Evolutionary conservation across 2,113 vertebrate genomes (phyloP).

Genomic region (Amblyornis subalaris): DNA sequence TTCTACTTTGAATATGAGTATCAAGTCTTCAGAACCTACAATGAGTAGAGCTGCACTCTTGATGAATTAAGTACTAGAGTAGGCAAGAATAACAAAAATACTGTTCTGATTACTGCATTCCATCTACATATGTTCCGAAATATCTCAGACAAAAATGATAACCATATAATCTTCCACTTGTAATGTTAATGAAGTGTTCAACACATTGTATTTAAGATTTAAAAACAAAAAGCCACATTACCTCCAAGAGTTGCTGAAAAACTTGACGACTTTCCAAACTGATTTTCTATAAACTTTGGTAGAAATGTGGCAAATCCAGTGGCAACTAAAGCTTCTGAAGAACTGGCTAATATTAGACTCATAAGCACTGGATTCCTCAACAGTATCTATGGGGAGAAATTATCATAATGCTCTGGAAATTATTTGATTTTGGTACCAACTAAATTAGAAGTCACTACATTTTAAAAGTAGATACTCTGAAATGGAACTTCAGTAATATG

Average conservation of each 20-base stretch:
- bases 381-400: conserved; percentile 59
- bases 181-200: not conserved
- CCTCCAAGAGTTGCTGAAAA: conserved; percentile 77
- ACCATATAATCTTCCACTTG: not conserved
- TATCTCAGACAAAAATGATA: not conserved
- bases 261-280: conserved; percentile 75
- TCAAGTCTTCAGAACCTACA: not conserved
- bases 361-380: conserved; percentile 79
- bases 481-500: not conserved
- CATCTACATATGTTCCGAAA: not conserved
- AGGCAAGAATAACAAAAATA: not conserved
- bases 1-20: not conserved
- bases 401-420: not conserved
- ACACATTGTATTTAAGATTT: not conserved
- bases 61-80: not conserved
- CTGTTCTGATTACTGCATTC: not conserved
- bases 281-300: conserved; percentile 81
- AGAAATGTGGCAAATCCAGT: conserved; percentile 82
- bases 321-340: conserved; percentile 73
- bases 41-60: not conserved
- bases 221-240: conserved; percentile 39
- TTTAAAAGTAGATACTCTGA: not conserved
- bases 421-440: not conserved
- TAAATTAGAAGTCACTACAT: not conserved
- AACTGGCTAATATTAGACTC: conserved; percentile 71